A percentile compares a stretch with the other conserved stretches of the same genome.
These are phyloP conservation scores for Cacoxenus indagator DNA, from an alignment of 2,888 invertebrate genomes.

Conservation along the genomic window DNA sequence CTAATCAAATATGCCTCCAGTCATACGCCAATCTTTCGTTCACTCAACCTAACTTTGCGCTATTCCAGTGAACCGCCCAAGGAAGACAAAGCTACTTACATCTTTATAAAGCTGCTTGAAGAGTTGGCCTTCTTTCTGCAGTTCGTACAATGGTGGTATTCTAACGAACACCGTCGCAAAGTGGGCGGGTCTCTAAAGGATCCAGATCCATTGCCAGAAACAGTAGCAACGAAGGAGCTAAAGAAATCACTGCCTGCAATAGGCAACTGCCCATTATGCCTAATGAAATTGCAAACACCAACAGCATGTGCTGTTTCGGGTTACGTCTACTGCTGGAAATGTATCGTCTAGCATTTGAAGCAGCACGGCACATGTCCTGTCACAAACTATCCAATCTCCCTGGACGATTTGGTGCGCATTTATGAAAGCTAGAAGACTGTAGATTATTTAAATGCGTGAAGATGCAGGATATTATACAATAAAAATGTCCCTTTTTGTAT, in stretches of 20 bases:
- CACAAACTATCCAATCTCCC: slow-evolving; percentile 79
- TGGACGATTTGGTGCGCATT: slow-evolving; percentile 78
- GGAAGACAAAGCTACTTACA: slow-evolving; percentile 62
- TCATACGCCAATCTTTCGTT: slow-evolving; percentile 73
- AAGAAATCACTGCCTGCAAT: slow-evolving; percentile 54
- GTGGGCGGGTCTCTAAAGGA: slow-evolving; percentile 73
- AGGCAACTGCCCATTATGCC: slow-evolving; percentile 84
- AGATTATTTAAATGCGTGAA: background rate
- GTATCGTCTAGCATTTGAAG: slow-evolving; percentile 81
- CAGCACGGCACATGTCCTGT: slow-evolving; percentile 78
- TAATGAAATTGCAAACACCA: slow-evolving; percentile 79
- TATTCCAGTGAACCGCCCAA: slow-evolving; percentile 72
- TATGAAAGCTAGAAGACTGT: slow-evolving; percentile 66
- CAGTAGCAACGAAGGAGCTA: slow-evolving; percentile 30
- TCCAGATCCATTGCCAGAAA: slow-evolving; percentile 61
- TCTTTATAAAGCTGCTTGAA: slow-evolving; percentile 74
- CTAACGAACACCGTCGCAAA: slow-evolving; percentile 74
- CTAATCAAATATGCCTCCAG: slow-evolving; percentile 69
- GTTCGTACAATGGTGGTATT: slow-evolving; percentile 89
- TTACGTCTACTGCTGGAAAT: slow-evolving; percentile 88
- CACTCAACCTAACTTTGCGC: slow-evolving; percentile 75
- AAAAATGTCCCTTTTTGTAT: too few relatives aligned
- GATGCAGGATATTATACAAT: slow-evolving; percentile 9
- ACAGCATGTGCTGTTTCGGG: slow-evolving; percentile 74
- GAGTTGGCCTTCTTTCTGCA: slow-evolving; percentile 88